These are phyloP conservation scores for Brotula barbata DNA, from an alignment of 2,797 vertebrate genomes.

Conservation along the genomic window DNA sequence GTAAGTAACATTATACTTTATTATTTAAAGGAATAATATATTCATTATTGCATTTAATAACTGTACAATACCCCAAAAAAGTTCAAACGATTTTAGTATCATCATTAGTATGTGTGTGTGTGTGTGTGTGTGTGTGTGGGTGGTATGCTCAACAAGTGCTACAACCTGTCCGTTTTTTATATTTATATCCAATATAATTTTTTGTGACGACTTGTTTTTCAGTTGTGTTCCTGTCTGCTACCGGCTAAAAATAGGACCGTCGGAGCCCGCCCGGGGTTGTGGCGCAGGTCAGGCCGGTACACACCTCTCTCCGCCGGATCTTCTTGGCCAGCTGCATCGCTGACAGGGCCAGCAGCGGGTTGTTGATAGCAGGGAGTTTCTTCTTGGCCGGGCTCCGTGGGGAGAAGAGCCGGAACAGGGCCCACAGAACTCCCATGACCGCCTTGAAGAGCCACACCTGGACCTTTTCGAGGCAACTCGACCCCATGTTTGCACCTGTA, in stretches of 20 bases:
- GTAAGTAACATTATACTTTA: no score
- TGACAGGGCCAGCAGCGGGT: constrained; percentile 68
- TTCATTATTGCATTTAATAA: no score
- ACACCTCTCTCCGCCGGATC: constrained; percentile 80
- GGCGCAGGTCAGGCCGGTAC: neutral
- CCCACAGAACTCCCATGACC: constrained; percentile 21
- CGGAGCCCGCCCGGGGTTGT: no score
- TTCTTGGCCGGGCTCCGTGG: constrained; percentile 12
- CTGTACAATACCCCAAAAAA: no score
- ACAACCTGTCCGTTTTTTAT: no score
- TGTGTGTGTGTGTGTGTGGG: constrained; percentile 1
- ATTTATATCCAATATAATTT: no score
- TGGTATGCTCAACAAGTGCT: constrained; percentile 37
- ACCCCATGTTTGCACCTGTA: constrained; percentile 56
- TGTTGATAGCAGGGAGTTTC: constrained; percentile 61
- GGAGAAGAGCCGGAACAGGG: constrained; percentile 56
- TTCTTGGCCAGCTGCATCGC: constrained; percentile 75
- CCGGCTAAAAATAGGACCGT: no score
- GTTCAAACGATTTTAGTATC: no score
- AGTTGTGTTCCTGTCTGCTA: no score
- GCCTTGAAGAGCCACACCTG: constrained; percentile 51
- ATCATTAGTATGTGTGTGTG: no score
- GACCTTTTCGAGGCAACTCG: constrained; percentile 37
- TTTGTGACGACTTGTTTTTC: no score
- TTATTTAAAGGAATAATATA: no score